Percentiles rank a stretch among this genome's conserved stretches.
Evolutionary conservation across 2,888 invertebrate species (phyloP).

Genomic region (Acleris holmiana): DNA sequence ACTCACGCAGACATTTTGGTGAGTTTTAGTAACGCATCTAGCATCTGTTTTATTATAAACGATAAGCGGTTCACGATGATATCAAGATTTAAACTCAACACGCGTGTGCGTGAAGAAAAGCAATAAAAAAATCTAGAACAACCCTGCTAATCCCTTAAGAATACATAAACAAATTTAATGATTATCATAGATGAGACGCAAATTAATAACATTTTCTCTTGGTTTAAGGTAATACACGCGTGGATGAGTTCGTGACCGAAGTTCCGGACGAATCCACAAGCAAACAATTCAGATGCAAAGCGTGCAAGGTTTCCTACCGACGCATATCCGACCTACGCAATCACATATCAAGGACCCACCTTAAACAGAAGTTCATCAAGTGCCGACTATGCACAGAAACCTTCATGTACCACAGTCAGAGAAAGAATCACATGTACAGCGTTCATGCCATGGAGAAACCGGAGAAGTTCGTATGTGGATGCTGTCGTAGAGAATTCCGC

Average conservation of each 20-base stretch:
- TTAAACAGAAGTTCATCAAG: conserved; percentile 47
- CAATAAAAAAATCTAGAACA: too few species aligned
- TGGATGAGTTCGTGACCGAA: conserved; percentile 44
- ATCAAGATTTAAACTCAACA: too few species aligned
- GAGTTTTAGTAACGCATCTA: too few species aligned
- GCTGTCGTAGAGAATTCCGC: conserved; percentile 45
- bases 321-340: conserved; percentile 46
- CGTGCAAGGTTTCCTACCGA: conserved; percentile 45
- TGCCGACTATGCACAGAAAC: conserved; percentile 45
- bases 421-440: conserved; percentile 40
- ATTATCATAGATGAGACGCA: too few species aligned
- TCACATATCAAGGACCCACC: conserved; percentile 44
- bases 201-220: conserved; percentile 56
- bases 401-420: conserved; percentile 50
- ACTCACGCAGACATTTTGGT: too few species aligned
- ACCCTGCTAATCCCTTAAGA: too few species aligned
- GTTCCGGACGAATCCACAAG: conserved; percentile 21
- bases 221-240: conserved; percentile 41
- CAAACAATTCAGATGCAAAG: conserved; percentile 46
- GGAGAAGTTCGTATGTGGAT: conserved; percentile 41
- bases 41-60: too few species aligned
- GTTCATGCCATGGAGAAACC: conserved; percentile 37
- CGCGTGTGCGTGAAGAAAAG: too few species aligned
- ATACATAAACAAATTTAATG: too few species aligned
- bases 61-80: too few species aligned